A percentile compares a stretch with the other conserved stretches of the same genome.
phyloP scores from a whole-genome alignment of 2,113 vertebrate genomes.

The Monarcha castaneiventris region DNA sequence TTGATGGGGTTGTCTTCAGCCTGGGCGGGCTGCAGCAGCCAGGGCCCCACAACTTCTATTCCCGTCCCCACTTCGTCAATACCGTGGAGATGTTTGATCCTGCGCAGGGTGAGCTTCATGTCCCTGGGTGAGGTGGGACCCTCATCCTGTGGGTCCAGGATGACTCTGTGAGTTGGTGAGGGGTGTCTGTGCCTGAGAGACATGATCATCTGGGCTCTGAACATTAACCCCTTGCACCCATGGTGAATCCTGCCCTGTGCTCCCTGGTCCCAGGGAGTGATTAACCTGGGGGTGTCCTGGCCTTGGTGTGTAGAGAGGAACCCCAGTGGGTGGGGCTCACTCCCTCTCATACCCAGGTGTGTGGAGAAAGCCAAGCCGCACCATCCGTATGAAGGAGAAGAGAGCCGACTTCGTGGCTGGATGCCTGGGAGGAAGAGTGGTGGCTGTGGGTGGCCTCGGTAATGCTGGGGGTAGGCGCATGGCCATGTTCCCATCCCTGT shows the following conservation, averaged over 20 bases:
- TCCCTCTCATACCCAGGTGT: conserved; percentile 70
- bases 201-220: background rate
- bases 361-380: conserved; percentile 87
- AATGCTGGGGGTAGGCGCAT: background rate
- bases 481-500: background rate
- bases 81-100: conserved; percentile 94
- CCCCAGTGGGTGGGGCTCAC: rapidly evolving
- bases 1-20: conserved; percentile 85
- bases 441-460: conserved; percentile 91
- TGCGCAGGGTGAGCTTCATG: conserved; percentile 80
- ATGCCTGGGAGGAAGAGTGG: conserved; percentile 86
- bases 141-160: background rate
- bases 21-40: conserved; percentile 96
- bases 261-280: background rate
- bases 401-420: conserved; percentile 93
- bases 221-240: background rate
- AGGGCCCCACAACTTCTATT: conserved; percentile 98
- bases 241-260: background rate
- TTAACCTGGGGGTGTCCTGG: background rate
- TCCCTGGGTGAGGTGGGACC: background rate
- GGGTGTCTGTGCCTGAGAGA: background rate
- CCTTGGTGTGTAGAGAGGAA: background rate
- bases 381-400: conserved; percentile 93
- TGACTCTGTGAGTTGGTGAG: background rate
- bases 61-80: conserved; percentile 96